Evolutionary conservation across 2,888 invertebrate genomes (phyloP), one percentile per base, ranked within the genome.

Genomic region (Vesta saturnalis): DNA sequence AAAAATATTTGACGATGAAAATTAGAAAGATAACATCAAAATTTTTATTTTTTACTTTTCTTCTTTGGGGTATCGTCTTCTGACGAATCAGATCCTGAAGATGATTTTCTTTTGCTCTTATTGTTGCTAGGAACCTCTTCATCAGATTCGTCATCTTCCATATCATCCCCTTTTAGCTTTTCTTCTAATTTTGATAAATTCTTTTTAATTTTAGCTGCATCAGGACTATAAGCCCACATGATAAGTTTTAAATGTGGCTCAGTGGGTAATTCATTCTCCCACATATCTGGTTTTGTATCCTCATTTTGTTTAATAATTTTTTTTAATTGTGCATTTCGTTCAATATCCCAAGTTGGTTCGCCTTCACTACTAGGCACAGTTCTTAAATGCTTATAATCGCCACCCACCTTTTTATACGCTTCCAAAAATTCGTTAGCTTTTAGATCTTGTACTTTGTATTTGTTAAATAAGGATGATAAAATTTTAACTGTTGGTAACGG

Each of bases 191-290:
- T 84, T 16, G 86, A 83, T 47, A 87, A 76, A 69, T 85, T 86
- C 70, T 87, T 90, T 79, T 92, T 93, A 1, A 92, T 85, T 77
- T 89, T 89, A 22, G 88, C 86, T 0, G 89, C 87, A 70, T 93
- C 92, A 0, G 92, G 91, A 55, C 92, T 92, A 77, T 92, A 93
- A 0, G 90, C 93, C 92, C 93, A 93, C 64, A 92, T 85, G 52
- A 93, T 87, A 77, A 92, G 83, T 74, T 90, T 85, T 67, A 91
- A 77, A 76, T 94, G 93, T 63, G 90, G 89, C 46, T 87, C 85
- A 0, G 90, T 90, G 0, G 93, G 93, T 54, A 91, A 86, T 30
- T 91, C 91, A 67, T 89, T 86, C 22, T 87, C 86, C 81, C 90
- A 91, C 0, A 92, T 83, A 76, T 91, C 88, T 0, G 85, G 85